phyloP scores from a whole-genome alignment of 2,797 vertebrate genomes.

The Mastacembelus armatus region DNA sequence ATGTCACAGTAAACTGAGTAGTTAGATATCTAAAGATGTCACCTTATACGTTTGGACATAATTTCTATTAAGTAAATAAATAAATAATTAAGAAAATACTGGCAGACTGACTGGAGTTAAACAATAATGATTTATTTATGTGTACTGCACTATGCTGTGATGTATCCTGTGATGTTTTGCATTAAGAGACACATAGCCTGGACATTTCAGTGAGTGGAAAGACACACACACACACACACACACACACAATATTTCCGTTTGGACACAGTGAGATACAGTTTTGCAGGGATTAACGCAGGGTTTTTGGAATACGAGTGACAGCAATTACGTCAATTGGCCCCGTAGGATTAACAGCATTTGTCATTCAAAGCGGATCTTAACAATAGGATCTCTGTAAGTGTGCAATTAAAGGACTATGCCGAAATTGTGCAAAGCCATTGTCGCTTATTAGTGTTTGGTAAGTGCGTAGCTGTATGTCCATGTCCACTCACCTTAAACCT shows the following conservation, averaged over 20 bases:
- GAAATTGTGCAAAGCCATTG: not conserved
- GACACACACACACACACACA: no score
- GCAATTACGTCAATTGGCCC: conserved; percentile 1
- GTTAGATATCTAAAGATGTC: no score
- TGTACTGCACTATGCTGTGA: no score
- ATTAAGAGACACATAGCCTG: not conserved
- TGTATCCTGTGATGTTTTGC: not conserved
- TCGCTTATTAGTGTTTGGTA: conserved; percentile 1
- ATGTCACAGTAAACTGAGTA: no score
- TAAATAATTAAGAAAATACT: no score
- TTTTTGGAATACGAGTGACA: conserved; percentile 16
- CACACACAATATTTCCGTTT: not conserved
- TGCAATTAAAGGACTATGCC: conserved; percentile 9
- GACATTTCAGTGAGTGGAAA: not conserved
- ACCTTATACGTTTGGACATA: no score
- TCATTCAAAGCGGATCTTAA: conserved; percentile 22
- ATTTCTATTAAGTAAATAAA: no score
- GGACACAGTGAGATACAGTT: conserved; percentile 3
- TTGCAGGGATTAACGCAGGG: conserved; percentile 12
- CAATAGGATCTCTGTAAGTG: conserved; percentile 27
- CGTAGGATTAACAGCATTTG: conserved; percentile 33
- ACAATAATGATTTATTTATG: no score
- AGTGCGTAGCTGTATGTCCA: not conserved
- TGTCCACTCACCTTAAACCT: conserved; percentile 88
- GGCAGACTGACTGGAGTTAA: no score